Evolutionary conservation across 2,888 invertebrate genomes (phyloP), one percentile per base, ranked within the genome.

Genomic region (Lypha dubia): DNA sequence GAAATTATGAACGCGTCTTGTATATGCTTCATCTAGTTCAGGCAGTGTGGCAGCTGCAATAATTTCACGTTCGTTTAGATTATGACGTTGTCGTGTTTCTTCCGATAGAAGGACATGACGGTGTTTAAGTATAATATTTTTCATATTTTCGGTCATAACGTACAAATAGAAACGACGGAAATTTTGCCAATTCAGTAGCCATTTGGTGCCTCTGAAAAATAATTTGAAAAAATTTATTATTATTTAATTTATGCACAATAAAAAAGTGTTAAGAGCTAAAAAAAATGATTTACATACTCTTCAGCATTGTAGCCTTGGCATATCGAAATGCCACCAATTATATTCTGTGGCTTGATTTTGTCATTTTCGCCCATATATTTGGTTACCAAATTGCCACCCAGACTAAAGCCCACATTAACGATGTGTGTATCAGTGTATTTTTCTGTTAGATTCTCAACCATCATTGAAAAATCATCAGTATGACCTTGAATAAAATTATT

Each of bases 301-400:
- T 96, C 95, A 56, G 97, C 97, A 92, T 97, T 96, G 92, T 98
- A 98, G 88, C 98, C 98, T 93, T 98, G 98, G 91, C 98, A 98
- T 89, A 98, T 96, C 41, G 98, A 98, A 88, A 98, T 95, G 35
- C 96, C 98, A 70, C 97, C 97, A 88, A 98, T 95, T 79, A 98
- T 95, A 89, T 95, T 95, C 17, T 93, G 88, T 1, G 96, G 94
- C 87, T 95, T 94, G 85, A 93, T 93, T 86, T 94, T 92, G 20
- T 94, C 94, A 46, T 91, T 91, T 92, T 98, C 97, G 46, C 98
- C 98, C 91, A 98, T 93, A 91, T 98, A 98, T 92, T 98, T 98
- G n/a, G 97, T 95, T 56, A 98, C 95, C 86, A 98, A 93, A 93
- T 98, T 98, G 28, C 97, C 98, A 58, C 98, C 98, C 91, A 98